Percentiles rank a stretch among this genome's conserved stretches.
Evolutionary conservation across 2,113 vertebrate species (phyloP).

Genomic region (Abramis brama): DNA sequence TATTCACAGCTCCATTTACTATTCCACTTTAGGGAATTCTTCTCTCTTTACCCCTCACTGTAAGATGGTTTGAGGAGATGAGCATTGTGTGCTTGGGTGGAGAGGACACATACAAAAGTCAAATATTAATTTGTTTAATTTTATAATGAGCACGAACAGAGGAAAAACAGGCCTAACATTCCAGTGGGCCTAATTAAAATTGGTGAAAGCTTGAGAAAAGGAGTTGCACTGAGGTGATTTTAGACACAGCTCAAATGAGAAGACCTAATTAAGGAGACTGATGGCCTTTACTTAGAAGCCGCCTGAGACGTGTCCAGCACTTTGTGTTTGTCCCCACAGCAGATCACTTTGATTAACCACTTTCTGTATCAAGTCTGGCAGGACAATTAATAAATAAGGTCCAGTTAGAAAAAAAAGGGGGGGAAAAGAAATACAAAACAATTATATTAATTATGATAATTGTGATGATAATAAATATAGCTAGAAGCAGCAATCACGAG

Average conservation of each 20-base stretch:
- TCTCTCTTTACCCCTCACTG: conserved; percentile 57
- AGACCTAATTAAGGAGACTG: conserved; percentile 92
- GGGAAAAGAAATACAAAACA: neutral
- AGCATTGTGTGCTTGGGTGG: conserved; percentile 39
- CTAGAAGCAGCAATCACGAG: neutral
- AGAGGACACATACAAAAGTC: conserved; percentile 71
- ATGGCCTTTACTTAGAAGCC: conserved; percentile 89
- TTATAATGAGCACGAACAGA: conserved; percentile 89
- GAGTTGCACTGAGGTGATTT: conserved; percentile 87
- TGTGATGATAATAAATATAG: neutral
- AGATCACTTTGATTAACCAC: conserved; percentile 61
- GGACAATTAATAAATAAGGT: conserved; percentile 52
- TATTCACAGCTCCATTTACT: conserved; percentile 56
- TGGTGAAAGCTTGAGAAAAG: conserved; percentile 81
- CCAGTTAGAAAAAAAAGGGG: neutral
- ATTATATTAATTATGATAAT: conserved; percentile 17
- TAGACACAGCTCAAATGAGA: conserved; percentile 82
- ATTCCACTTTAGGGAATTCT: conserved; percentile 67
- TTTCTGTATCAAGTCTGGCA: conserved; percentile 61
- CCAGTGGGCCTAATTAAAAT: conserved; percentile 93
- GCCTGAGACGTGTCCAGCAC: conserved; percentile 71
- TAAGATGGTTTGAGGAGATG: conserved; percentile 56
- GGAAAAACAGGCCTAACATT: conserved; percentile 85
- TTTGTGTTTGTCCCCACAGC: conserved; percentile 76
- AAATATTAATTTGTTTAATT: conserved; percentile 82